Evolutionary conservation across 2,797 vertebrate genomes (phyloP).

Genomic region (Natrix natrix): DNA sequence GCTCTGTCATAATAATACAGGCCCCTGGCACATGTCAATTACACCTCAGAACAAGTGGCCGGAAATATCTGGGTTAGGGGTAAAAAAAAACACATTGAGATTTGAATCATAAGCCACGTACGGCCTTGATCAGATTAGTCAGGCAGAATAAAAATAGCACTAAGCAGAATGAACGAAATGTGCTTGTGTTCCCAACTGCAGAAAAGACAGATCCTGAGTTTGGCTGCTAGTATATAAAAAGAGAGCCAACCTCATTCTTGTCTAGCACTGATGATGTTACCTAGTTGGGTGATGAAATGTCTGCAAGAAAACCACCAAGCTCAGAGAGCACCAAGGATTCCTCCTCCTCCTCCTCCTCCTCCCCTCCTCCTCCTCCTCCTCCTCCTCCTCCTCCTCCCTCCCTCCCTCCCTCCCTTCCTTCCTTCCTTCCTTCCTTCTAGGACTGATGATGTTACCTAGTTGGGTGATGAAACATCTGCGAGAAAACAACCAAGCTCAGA

Average conservation of each 20-base stretch:
- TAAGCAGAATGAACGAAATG: conserved; percentile 51
- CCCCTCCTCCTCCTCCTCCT: no score
- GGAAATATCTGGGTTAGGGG: conserved; percentile 37
- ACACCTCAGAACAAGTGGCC: conserved; percentile 45
- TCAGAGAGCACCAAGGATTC: background rate
- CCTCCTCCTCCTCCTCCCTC: no score
- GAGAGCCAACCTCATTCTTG: background rate
- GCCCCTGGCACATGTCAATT: conserved; percentile 26
- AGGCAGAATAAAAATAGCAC: conserved; percentile 55
- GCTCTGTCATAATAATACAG: conserved; percentile 32
- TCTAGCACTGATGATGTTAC: background rate
- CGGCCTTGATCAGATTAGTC: conserved; percentile 59
- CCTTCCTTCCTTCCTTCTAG: no score
- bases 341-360: no score
- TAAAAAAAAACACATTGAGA: conserved; percentile 51
- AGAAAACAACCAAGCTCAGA: no score
- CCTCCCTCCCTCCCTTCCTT: no score
- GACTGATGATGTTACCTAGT: no score
- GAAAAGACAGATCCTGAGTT: conserved; percentile 33
- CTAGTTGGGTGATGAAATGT: background rate
- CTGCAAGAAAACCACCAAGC: background rate
- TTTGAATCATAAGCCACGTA: conserved; percentile 60
- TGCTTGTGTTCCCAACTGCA: conserved; percentile 45
- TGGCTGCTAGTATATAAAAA: background rate
- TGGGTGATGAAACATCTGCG: no score